Conservation (phyloP, 2,797 vertebrate genomes). For the Chromis chromis region DNA sequence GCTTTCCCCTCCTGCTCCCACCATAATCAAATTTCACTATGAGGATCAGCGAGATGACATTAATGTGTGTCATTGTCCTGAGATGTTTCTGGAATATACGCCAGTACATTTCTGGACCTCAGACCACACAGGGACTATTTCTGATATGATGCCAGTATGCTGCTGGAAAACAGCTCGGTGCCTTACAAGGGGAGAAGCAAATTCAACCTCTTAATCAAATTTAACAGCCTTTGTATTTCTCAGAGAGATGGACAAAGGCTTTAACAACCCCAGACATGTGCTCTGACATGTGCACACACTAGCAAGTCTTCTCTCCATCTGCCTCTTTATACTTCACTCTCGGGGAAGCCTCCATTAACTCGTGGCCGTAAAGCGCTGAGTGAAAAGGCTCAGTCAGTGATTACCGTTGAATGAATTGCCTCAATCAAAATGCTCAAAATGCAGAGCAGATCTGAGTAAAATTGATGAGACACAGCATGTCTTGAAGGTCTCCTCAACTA, state of each 20-base stretch:
- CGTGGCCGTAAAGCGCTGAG: conserved; percentile 20
- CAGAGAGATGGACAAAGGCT: conserved; percentile 38
- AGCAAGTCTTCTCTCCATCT: conserved; percentile 16
- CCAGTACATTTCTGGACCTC: conserved; percentile 16
- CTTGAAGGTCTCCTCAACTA: not conserved
- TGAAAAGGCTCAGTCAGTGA: conserved; percentile 17
- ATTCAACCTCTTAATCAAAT: conserved; percentile 57
- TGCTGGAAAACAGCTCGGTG: conserved; percentile 26
- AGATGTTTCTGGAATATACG: conserved; percentile 40
- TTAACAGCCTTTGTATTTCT: conserved; percentile 42
- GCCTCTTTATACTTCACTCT: not conserved
- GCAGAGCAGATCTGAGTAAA: conserved; percentile 23
- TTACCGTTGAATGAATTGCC: conserved; percentile 6
- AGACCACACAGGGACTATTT: conserved; percentile 30
- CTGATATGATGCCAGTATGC: conserved; percentile 28
- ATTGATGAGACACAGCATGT: conserved; percentile 12
- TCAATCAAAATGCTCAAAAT: conserved; percentile 29
- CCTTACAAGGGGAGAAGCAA: conserved; percentile 29
- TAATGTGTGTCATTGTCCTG: conserved; percentile 36
- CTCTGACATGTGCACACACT: conserved; percentile 6
- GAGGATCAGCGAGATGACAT: conserved; percentile 47
- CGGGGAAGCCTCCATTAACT: conserved; percentile 12
- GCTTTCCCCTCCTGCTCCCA: conserved; percentile 27
- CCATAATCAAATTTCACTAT: conserved; percentile 68
- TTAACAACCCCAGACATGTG: conserved; percentile 27